Percentiles rank a stretch among this genome's conserved stretches.
phyloP scores from a whole-genome alignment of 1,140 invertebrate species.

The Thaumetopoea pityocampa region DNA sequence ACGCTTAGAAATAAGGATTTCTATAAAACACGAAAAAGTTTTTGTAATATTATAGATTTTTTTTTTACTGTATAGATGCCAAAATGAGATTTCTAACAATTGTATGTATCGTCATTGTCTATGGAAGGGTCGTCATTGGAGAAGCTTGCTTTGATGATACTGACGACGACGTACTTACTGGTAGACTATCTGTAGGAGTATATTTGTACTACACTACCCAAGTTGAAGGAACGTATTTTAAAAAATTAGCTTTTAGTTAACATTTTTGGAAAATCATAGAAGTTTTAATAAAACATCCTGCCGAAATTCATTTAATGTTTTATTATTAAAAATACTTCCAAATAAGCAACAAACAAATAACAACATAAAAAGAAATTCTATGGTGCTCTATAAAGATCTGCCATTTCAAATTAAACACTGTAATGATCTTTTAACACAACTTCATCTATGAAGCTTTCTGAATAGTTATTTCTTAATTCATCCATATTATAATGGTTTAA shows the following conservation, averaged over 20 bases:
- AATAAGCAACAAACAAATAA: conserved; percentile 75
- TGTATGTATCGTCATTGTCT: conserved; percentile 1
- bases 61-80: conserved; percentile 18
- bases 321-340: conserved; percentile 70
- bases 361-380: conserved; percentile 62
- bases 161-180: no score
- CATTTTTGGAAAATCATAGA: conserved; percentile 40
- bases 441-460: conserved; percentile 11
- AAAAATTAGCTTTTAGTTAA: conserved; percentile 26
- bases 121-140: not conserved
- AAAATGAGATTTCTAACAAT: conserved; percentile 16
- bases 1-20: conserved; percentile 13
- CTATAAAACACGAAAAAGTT: conserved; percentile 15
- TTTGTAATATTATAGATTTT: conserved; percentile 11
- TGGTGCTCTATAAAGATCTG: conserved; percentile 48
- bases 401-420: conserved; percentile 46
- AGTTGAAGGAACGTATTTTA: no score
- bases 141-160: no score
- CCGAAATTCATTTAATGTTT: conserved; percentile 50
- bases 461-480: conserved; percentile 15
- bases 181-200: no score
- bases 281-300: conserved; percentile 60
- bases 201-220: no score
- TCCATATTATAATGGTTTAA: conserved; percentile 23
- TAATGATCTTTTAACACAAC: conserved; percentile 23